phyloP scores from a whole-genome alignment of 2,113 vertebrate genomes.

The Cricetomys ansorgei region DNA sequence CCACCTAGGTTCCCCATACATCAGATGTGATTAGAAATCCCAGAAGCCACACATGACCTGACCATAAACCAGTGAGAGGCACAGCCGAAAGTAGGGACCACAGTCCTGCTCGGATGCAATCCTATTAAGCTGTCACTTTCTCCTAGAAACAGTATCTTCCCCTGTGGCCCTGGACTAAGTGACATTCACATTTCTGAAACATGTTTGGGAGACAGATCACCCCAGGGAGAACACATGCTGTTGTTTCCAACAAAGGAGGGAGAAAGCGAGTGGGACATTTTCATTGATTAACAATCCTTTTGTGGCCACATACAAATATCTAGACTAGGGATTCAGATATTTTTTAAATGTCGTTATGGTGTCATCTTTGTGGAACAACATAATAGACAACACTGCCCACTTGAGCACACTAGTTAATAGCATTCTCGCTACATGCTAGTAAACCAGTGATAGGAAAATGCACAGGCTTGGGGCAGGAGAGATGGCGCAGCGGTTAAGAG shows the following conservation, averaged over 20 bases:
- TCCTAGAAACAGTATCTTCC: background rate
- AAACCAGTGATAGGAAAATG: background rate
- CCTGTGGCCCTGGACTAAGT: slow-evolving; percentile 60
- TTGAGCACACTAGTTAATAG: background rate
- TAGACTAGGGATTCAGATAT: background rate
- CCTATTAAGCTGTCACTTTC: background rate
- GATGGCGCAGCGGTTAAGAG: no score
- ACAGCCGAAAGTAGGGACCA: no score
- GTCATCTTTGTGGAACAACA: background rate
- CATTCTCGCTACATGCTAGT: background rate
- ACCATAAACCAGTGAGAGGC: background rate
- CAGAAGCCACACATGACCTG: slow-evolving; percentile 54
- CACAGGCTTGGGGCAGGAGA: no score
- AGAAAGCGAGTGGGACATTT: slow-evolving; percentile 48
- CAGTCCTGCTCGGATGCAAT: background rate
- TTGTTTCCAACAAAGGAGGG: slow-evolving; percentile 56
- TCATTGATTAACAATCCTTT: slow-evolving; percentile 74
- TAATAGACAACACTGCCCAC: background rate
- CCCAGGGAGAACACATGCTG: slow-evolving; percentile 55
- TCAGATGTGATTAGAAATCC: slow-evolving; percentile 74
- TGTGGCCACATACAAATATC: slow-evolving; percentile 21
- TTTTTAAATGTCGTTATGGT: background rate
- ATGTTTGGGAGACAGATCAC: slow-evolving; percentile 67
- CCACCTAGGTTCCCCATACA: background rate
- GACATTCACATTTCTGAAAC: slow-evolving; percentile 77